phyloP scores from a whole-genome alignment of 2,113 vertebrate genomes.

The Chinchilla lanigera region DNA sequence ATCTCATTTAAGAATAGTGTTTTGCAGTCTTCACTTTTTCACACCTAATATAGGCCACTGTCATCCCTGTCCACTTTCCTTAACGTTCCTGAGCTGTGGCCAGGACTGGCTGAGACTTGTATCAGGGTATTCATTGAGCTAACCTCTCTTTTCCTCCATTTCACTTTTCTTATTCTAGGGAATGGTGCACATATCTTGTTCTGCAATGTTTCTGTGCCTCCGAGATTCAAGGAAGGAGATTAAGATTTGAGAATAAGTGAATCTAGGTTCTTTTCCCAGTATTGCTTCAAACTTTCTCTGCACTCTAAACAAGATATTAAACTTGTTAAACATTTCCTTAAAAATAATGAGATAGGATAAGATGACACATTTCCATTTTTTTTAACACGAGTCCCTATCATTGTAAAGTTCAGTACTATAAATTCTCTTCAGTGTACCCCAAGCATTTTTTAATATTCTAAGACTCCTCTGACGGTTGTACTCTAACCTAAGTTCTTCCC shows the following conservation, averaged over 20 bases:
- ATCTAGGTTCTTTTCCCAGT: neutral
- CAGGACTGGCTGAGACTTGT: neutral
- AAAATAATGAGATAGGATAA: neutral
- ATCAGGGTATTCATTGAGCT: neutral
- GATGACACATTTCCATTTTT: neutral
- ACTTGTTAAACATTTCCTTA: neutral
- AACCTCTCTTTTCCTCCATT: neutral
- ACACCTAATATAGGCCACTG: neutral
- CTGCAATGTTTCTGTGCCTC: neutral
- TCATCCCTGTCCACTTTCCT: neutral
- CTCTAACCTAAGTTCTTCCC: neutral
- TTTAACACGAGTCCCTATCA: neutral
- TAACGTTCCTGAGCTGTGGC: neutral
- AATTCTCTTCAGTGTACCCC: neutral
- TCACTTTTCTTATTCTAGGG: neutral
- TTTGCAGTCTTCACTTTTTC: neutral
- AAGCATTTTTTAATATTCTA: neutral
- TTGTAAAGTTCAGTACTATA: neutral
- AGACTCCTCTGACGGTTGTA: neutral
- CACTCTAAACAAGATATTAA: slow-evolving; percentile 7
- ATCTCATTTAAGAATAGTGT: neutral
- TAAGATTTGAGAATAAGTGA: neutral
- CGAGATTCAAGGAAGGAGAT: slow-evolving; percentile 39
- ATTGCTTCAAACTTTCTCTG: neutral
- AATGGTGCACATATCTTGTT: neutral